Evolutionary conservation across 2,113 vertebrate genomes (phyloP).

Genomic region (Murina feae): DNA sequence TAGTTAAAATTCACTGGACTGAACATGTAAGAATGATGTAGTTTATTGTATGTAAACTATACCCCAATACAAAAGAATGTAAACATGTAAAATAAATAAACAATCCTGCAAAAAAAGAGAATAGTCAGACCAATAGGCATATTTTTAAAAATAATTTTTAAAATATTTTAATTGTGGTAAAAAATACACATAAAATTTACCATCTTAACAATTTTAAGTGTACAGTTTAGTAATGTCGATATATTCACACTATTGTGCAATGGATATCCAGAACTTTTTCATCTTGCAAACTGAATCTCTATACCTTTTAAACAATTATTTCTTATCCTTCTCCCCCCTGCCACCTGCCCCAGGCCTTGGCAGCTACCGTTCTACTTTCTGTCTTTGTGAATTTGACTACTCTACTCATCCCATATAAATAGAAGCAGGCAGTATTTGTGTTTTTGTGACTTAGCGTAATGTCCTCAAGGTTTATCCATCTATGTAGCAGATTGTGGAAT

Average conservation of each 20-base stretch:
- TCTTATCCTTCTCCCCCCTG: rapidly evolving
- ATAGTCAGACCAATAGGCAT: background rate
- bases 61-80: background rate
- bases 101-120: background rate
- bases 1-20: background rate
- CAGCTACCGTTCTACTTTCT: background rate
- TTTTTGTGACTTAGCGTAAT: background rate
- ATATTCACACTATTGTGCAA: background rate
- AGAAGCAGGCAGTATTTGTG: background rate
- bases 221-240: background rate
- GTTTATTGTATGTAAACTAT: background rate
- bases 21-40: background rate
- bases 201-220: background rate
- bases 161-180: background rate
- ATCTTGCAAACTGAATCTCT: background rate
- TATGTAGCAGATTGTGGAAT: background rate
- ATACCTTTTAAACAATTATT: background rate
- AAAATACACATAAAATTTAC: background rate
- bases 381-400: background rate
- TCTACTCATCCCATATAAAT: background rate
- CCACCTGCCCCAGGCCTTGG: background rate
- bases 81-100: background rate
- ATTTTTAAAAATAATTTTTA: background rate
- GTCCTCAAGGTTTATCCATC: background rate
- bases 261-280: background rate